A percentile compares a stretch with the other conserved stretches of the same genome.
These are phyloP conservation scores for Heliconius ethilla DNA, from an alignment of 2,888 invertebrate species.

Conservation along the genomic window DNA sequence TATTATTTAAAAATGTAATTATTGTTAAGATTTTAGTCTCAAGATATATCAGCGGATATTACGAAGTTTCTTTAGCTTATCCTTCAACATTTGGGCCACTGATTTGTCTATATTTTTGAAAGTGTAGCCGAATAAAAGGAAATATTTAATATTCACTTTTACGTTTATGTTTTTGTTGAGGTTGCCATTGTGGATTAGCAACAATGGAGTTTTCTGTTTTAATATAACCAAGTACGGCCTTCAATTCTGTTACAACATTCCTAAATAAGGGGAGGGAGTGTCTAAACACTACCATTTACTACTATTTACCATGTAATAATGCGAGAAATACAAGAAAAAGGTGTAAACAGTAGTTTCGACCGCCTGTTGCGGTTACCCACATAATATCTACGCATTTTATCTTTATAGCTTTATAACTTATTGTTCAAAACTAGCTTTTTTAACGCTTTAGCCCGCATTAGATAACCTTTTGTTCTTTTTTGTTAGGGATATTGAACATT, in stretches of 20 bases:
- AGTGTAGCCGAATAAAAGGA: not conserved
- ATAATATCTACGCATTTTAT: conserved; percentile 7
- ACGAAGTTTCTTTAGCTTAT: not conserved
- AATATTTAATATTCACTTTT: too few species aligned
- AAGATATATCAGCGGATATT: conserved; percentile 17
- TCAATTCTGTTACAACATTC: not conserved
- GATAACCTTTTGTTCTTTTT: not conserved
- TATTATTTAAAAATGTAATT: not conserved
- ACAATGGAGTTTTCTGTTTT: too few species aligned
- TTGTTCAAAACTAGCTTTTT: not conserved
- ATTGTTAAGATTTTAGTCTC: conserved; percentile 5
- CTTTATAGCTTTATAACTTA: conserved; percentile 18
- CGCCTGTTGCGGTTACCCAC: conserved; percentile 18
- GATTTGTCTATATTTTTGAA: not conserved
- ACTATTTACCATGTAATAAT: not conserved
- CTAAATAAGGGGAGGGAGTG: too few species aligned
- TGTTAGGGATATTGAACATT: not conserved
- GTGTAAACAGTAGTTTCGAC: not conserved
- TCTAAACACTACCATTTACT: not conserved
- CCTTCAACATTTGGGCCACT: not conserved
- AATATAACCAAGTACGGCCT: not conserved
- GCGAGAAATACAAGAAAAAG: not conserved
- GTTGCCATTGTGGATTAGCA: too few species aligned
- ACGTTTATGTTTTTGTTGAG: too few species aligned
- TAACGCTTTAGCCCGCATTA: not conserved